Evolutionary conservation across 2,888 invertebrate genomes (phyloP).

Genomic region (Taphrorychus bicolor): DNA sequence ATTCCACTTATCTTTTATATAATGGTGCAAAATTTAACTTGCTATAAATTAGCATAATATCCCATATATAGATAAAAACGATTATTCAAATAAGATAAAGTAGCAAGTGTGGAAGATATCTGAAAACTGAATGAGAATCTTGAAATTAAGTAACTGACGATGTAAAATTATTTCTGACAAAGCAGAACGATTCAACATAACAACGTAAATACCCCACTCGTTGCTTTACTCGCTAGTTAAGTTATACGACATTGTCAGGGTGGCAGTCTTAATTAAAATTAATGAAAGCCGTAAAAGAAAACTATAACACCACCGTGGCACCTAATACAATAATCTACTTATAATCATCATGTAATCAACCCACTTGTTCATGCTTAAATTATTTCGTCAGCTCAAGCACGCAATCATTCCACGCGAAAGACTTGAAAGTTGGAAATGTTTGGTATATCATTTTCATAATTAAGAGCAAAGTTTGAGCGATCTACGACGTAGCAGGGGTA

Average conservation of each 20-base stretch:
- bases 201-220: too few species aligned
- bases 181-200: too few species aligned
- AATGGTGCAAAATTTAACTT: too few species aligned
- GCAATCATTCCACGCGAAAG: conserved; percentile 29
- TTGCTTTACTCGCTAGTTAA: background rate
- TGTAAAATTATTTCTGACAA: too few species aligned
- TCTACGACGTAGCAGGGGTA: too few species aligned
- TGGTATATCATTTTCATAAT: conserved; percentile 5
- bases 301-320: conserved; percentile 20
- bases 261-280: conserved; percentile 20
- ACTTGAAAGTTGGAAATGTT: conserved; percentile 4
- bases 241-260: background rate
- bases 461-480: conserved; percentile 4
- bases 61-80: too few species aligned
- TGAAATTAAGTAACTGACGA: too few species aligned
- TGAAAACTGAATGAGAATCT: too few species aligned
- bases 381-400: conserved; percentile 29
- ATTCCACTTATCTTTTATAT: too few species aligned
- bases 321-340: conserved; percentile 34
- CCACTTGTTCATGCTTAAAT: conserved; percentile 39
- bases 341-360: conserved; percentile 39
- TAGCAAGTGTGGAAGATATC: too few species aligned
- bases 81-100: too few species aligned
- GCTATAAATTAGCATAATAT: too few species aligned
- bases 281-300: conserved; percentile 12